Evolutionary conservation across 2,888 invertebrate genomes (phyloP), one percentile per base, ranked within the genome.

Genomic region (Venustoraphidia nigricollis): DNA sequence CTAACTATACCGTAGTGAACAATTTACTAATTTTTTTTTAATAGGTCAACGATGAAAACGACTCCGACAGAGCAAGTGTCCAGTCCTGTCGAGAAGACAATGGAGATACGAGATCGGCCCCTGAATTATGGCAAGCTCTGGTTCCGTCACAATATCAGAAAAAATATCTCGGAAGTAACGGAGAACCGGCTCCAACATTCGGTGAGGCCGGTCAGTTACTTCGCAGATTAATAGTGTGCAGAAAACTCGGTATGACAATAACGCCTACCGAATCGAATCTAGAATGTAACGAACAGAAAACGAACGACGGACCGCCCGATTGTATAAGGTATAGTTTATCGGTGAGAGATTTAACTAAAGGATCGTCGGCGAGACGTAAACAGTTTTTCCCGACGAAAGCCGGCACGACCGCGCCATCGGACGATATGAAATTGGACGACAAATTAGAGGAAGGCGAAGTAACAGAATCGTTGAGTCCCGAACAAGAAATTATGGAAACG

Each of bases 341-440:
- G 13, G 34, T 47, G 10, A 47, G 38, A 47, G 17, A 43, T 9
- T 37, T 43, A 34, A 37, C 43, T 34, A 47, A 47, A 47, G 47
- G 47, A 17, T 47, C 75, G 49, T 77, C 79, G 44, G 83, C 82
- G 53, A 75, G 87, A 53, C 73, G 87, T 66, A 88, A 88, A 68
- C 87, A 88, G 65, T 83, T 83, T 61, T 87, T 79, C 65, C 87
- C 87, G 2, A 81, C 81, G 55, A 78, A 81, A 57, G 80, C 78
- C 34, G 27, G 36, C 17, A 36, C 27, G 35, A 34, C 35, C n/a
- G 36, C 48, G 41, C 3, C 44, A 36, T 14, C 42, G 13, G 46
- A 44, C 40, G 14, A 50, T 27, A 36, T 17, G 10, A 27, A 27
- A 3, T 17, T 8, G 14, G 41, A 42, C 46, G 11, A 40, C 34